Conservation (phyloP, 1,140 invertebrate genomes). For the Bradysia coprophila region DNA sequence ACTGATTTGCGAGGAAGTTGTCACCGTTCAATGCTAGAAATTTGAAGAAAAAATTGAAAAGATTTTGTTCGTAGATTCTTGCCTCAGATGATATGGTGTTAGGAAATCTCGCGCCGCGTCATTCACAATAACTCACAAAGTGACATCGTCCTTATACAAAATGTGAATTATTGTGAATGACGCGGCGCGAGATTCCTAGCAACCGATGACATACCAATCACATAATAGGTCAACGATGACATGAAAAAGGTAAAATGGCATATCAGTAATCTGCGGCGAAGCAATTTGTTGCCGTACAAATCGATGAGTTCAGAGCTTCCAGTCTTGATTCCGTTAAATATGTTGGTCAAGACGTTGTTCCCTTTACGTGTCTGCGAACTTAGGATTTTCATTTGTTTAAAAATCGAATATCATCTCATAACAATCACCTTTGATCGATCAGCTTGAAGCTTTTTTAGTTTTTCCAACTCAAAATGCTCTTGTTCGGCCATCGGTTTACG, state of each 20-base stretch:
- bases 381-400: no score
- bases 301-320: neutral
- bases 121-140: neutral
- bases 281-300: neutral
- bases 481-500: no score
- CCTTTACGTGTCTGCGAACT: no score
- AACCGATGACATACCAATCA: slow-evolving; percentile 12
- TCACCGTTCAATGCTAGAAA: slow-evolving; percentile 26
- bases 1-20: slow-evolving; percentile 27
- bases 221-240: slow-evolving; percentile 29
- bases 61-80: neutral
- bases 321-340: neutral
- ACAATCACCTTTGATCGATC: no score
- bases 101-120: no score
- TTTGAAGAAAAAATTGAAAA: neutral
- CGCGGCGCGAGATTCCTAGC: no score
- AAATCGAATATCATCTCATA: no score
- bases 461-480: neutral
- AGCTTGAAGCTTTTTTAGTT: neutral
- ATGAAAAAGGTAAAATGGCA: slow-evolving; percentile 26
- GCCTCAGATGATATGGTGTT: neutral
- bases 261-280: slow-evolving; percentile 7
- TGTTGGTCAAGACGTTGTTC: no score
- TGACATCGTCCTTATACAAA: neutral
- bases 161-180: slow-evolving; percentile 1